Base-by-base conservation (phyloP, 2,888 invertebrate genomes). In the Apodemia duryi region DNA sequence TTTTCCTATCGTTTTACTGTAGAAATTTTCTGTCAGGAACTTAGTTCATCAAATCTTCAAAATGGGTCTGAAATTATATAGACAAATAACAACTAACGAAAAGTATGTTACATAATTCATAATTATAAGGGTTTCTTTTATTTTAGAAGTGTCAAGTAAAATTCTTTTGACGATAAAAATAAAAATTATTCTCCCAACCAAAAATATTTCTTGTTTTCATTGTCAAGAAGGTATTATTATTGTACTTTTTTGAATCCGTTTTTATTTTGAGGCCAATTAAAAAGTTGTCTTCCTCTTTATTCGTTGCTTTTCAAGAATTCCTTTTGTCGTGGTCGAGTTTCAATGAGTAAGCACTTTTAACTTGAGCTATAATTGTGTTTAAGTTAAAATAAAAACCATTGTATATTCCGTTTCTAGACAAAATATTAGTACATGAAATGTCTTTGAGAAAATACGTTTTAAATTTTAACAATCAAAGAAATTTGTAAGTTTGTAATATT, bases 261-360 rank as follows among this genome's bases (percentile, higher is more conserved):
- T 86, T 84, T 85, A 85, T 88, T 86, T 83, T 75, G 78, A 80
- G 77, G 83, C 86, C 87, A 88, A 88, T 89, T 88, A 88, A 86
- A 88, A 85, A 85, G 82, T 82, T 82, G 79, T 83, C 83, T 66
- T 84, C 81, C 77, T 77, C 77, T 76, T 75, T 75, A 73, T 78
- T 77, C 79, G 72, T 73, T 74, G 77, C 73, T 80, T 81, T 81
- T 81, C 76, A 73, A 79, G 79, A 81, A 73, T 80, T 77, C 72
- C 80, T 82, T 86, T 87, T 86, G 83, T 87, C 80, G 54, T 28
- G 54, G 54, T 54, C 54, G 54, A 54, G 54, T 54, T 54, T 54
- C 54, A 54, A 54, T 54, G 54, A 54, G 54, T 54, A 54, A 54
- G 54, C 54, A 54, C 54, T 54, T 54, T 54, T 54, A 54, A 29